These are phyloP conservation scores for Cyprinella venusta DNA, from an alignment of 2,797 vertebrate genomes.

Conservation along the genomic window DNA sequence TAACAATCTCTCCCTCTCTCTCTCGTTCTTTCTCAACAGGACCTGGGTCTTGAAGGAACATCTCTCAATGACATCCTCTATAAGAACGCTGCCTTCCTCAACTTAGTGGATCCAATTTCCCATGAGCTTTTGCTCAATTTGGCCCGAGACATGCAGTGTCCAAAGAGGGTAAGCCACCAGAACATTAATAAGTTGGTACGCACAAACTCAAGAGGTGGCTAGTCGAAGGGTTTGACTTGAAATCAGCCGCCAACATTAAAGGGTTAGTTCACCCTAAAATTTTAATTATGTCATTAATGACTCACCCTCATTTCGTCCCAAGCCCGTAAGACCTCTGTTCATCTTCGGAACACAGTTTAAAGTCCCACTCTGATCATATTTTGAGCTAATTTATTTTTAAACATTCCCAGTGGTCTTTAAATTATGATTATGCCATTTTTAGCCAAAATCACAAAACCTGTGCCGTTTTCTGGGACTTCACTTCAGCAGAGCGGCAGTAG, in stretches of 20 bases:
- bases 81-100: constrained; percentile 87
- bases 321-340: no score
- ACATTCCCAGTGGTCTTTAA: no score
- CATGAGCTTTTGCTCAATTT: constrained; percentile 88
- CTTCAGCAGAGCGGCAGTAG: no score
- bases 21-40: constrained; percentile 69
- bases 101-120: constrained; percentile 92
- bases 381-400: no score
- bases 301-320: no score
- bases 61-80: constrained; percentile 90
- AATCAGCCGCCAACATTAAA: not conserved
- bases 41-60: constrained; percentile 87
- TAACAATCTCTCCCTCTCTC: constrained; percentile 23
- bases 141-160: constrained; percentile 88
- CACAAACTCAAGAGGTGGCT: not conserved
- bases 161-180: constrained; percentile 82
- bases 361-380: no score
- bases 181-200: not conserved
- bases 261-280: no score
- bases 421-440: no score
- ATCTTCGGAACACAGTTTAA: no score
- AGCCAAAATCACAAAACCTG: no score
- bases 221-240: constrained; percentile 10
- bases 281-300: no score
- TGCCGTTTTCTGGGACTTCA: no score